Percentiles rank a stretch among this genome's conserved stretches.
These are phyloP conservation scores for Crotalus tigris DNA, from an alignment of 2,113 vertebrate species.

Conservation along the genomic window DNA sequence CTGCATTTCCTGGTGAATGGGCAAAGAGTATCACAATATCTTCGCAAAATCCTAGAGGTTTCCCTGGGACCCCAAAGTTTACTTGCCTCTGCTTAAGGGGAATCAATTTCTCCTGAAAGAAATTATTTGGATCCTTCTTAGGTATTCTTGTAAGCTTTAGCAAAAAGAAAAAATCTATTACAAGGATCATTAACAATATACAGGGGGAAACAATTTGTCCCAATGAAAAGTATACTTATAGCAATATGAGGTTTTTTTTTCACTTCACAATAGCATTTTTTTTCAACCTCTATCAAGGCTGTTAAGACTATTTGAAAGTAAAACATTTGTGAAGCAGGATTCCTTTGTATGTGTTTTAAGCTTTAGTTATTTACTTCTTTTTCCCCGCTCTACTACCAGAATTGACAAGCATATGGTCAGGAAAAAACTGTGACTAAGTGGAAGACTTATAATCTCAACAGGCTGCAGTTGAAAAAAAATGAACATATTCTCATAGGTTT, in stretches of 20 bases:
- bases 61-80: neutral
- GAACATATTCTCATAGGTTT: conserved; percentile 42
- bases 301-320: neutral
- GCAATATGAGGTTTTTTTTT: neutral
- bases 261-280: neutral
- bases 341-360: neutral
- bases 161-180: neutral
- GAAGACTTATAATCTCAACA: conserved; percentile 58
- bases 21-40: neutral
- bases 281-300: neutral
- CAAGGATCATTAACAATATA: neutral
- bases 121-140: neutral
- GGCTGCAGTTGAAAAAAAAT: conserved; percentile 54
- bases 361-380: neutral
- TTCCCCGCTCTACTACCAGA: conserved; percentile 27
- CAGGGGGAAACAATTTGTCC: neutral
- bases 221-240: neutral
- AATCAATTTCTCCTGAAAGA: neutral
- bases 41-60: neutral
- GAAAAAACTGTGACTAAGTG: conserved; percentile 55
- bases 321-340: neutral
- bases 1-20: neutral
- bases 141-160: neutral
- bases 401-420: conserved; percentile 58
- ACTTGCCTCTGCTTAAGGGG: neutral